Percentiles rank a stretch among this genome's conserved stretches.
phyloP scores from a whole-genome alignment of 2,797 vertebrate species.

The Gymnoscopelus microlampas region DNA sequence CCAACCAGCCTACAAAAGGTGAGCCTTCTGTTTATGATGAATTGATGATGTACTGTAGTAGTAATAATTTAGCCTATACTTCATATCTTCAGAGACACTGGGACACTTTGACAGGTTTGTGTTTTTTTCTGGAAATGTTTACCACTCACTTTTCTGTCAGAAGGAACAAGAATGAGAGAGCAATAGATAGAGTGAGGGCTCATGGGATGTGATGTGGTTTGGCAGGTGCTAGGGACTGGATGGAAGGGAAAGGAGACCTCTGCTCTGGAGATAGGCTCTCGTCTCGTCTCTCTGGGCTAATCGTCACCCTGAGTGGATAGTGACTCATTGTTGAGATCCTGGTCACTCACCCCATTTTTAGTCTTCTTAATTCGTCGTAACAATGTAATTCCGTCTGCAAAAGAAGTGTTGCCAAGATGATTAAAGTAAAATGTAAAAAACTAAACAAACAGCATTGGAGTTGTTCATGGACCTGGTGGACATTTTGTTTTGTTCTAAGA shows the following conservation, averaged over 20 bases:
- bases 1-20: conserved; percentile 96
- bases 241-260: conserved; percentile 61
- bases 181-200: conserved; percentile 55
- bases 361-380: background rate
- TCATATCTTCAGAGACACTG: conserved; percentile 1
- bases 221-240: conserved; percentile 66
- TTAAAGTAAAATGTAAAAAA: too few species aligned
- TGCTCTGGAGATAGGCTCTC: conserved; percentile 58
- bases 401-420: too few species aligned
- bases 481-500: conserved; percentile 3
- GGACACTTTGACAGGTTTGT: conserved; percentile 32
- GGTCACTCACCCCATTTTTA: conserved; percentile 27
- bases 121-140: conserved; percentile 49
- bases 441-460: background rate
- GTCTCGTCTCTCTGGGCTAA: conserved; percentile 53
- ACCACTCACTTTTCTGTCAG: conserved; percentile 4
- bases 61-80: background rate
- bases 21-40: conserved; percentile 40
- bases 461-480: conserved; percentile 7
- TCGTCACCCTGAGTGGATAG: conserved; percentile 51
- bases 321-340: conserved; percentile 51
- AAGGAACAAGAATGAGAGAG: conserved; percentile 41
- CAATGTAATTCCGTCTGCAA: too few species aligned
- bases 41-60: background rate
- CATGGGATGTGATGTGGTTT: conserved; percentile 64